Conservation (phyloP, 1,140 invertebrate species). For the Wiebesia pumilae region DNA sequence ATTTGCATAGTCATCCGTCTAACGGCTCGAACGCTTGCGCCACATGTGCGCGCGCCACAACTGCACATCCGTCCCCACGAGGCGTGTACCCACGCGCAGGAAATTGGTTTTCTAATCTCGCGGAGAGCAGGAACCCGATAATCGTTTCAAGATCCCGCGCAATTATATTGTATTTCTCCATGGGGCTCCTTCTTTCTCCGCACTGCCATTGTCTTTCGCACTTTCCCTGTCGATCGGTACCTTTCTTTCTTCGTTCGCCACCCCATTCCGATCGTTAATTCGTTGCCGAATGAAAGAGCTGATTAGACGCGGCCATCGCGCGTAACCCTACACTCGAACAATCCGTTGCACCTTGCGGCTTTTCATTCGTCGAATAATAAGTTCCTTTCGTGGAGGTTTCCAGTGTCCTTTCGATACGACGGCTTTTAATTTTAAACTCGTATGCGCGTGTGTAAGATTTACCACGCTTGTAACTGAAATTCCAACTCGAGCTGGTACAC, state of each 20-base stretch:
- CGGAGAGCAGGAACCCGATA: not conserved
- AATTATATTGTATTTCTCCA: not conserved
- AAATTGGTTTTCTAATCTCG: constrained; percentile 48
- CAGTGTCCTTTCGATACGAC: not conserved
- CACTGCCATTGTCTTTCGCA: constrained; percentile 45
- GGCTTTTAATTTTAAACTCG: not conserved
- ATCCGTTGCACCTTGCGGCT: constrained; percentile 31
- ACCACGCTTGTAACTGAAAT: not conserved
- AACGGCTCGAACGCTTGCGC: constrained; percentile 10
- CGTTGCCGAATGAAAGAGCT: not conserved
- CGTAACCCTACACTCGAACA: constrained; percentile 31
- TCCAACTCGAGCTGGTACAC: not conserved
- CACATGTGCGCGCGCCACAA: not conserved
- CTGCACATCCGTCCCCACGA: constrained; percentile 14
- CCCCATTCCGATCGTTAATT: constrained; percentile 11
- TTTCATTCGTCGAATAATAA: constrained; percentile 35
- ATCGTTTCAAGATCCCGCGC: constrained; percentile 38
- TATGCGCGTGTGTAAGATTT: not conserved
- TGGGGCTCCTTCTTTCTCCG: constrained; percentile 6
- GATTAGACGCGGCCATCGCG: not conserved
- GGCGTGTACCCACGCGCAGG: constrained; percentile 23
- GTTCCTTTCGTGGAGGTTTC: not conserved
- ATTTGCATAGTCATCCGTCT: constrained; percentile 48
- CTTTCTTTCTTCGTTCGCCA: not conserved
- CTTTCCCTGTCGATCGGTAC: constrained; percentile 50